phyloP scores from a whole-genome alignment of 2,888 invertebrate genomes.

The Poecilus cupreus region DNA sequence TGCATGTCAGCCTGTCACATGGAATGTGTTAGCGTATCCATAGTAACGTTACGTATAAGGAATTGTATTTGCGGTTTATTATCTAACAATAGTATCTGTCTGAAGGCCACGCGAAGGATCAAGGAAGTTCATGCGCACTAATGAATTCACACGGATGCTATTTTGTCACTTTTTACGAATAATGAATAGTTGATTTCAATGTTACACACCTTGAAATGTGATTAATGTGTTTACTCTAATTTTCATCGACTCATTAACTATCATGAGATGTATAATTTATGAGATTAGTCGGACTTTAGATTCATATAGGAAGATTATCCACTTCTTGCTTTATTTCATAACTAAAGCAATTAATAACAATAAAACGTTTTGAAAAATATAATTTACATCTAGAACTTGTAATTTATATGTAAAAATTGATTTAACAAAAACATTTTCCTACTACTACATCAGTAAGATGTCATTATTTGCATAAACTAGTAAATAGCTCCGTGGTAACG shows the following conservation, averaged over 20 bases:
- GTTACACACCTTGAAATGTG: constrained; percentile 28
- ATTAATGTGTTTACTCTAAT: constrained; percentile 44
- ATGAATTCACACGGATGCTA: constrained; percentile 46
- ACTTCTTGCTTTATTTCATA: not conserved
- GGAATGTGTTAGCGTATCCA: not conserved
- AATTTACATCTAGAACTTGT: no score
- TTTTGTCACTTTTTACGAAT: constrained; percentile 41
- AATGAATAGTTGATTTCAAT: constrained; percentile 7
- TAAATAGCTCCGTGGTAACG: no score
- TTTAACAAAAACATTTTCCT: no score
- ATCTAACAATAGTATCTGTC: constrained; percentile 45
- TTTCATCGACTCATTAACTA: constrained; percentile 15
- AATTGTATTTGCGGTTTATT: constrained; percentile 15
- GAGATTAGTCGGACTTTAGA: not conserved
- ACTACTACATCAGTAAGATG: no score
- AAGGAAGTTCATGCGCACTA: constrained; percentile 30
- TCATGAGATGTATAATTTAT: constrained; percentile 14
- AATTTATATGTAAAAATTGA: no score
- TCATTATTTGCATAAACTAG: no score
- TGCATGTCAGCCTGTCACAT: not conserved
- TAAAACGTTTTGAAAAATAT: no score
- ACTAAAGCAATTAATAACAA: no score
- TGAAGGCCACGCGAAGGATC: constrained; percentile 32
- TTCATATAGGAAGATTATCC: not conserved
- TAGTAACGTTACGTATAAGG: not conserved